phyloP scores from a whole-genome alignment of 2,888 invertebrate species.

The Lasioglossum oenotherae region DNA sequence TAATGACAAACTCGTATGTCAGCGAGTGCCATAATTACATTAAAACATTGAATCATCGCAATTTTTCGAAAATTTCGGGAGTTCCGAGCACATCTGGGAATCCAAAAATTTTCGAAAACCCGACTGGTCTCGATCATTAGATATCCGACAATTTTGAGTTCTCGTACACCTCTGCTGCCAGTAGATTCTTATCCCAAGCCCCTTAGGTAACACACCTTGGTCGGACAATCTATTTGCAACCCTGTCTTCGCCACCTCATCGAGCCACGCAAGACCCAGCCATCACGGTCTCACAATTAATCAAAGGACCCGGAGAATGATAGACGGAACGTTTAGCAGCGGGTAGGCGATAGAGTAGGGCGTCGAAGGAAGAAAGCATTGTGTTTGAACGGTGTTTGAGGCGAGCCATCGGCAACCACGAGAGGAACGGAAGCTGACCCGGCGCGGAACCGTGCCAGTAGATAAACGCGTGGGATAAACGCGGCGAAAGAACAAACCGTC shows the following conservation, averaged over 20 bases:
- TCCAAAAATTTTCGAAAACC: too few species aligned
- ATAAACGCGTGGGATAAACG: constrained; percentile 52
- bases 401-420: not conserved
- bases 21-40: not conserved
- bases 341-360: not conserved
- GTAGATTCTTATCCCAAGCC: not conserved
- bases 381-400: not conserved
- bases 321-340: not conserved
- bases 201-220: not conserved
- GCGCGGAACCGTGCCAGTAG: constrained; percentile 20
- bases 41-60: not conserved
- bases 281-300: not conserved
- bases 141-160: too few species aligned
- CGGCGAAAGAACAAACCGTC: constrained; percentile 34
- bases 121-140: too few species aligned
- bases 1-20: not conserved
- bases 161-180: not conserved
- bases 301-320: not conserved
- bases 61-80: not conserved
- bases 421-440: constrained; percentile 3
- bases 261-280: not conserved
- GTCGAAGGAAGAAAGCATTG: constrained; percentile 3
- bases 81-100: not conserved
- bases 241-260: not conserved
- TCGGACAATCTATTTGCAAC: not conserved